Percentiles rank a stretch among this genome's conserved stretches.
These are phyloP conservation scores for Stegodyphus dumicola DNA, from an alignment of 1,140 invertebrate genomes.

Conservation along the genomic window DNA sequence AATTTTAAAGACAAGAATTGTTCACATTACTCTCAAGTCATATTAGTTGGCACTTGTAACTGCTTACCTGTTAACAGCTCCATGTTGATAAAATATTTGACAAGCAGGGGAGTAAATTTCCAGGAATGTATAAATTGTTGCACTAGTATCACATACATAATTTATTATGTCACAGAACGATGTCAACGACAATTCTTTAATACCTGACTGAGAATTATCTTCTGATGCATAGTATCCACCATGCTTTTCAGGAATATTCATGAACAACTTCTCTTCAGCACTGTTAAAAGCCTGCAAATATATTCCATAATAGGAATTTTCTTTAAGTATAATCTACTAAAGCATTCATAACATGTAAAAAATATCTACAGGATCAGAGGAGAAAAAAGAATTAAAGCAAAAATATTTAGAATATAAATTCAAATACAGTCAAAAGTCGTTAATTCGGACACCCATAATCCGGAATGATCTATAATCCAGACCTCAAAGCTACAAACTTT, in stretches of 20 bases:
- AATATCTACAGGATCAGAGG: too few species aligned
- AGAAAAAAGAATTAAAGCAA: too few species aligned
- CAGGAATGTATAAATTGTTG: slow-evolving; percentile 76
- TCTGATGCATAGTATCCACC: slow-evolving; percentile 18
- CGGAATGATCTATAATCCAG: too few species aligned
- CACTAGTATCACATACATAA: slow-evolving; percentile 77
- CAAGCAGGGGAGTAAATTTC: slow-evolving; percentile 73
- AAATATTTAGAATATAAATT: too few species aligned
- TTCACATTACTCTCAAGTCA: too few species aligned
- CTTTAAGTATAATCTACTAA: too few species aligned
- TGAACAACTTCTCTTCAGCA: slow-evolving; percentile 71
- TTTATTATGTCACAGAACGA: slow-evolving; percentile 74
- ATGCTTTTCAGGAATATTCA: slow-evolving; percentile 63
- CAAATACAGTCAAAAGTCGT: too few species aligned
- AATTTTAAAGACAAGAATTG: too few species aligned
- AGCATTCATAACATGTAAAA: too few species aligned
- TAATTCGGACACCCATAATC: too few species aligned
- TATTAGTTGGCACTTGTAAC: too few species aligned
- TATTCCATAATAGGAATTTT: background rate
- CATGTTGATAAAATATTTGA: slow-evolving; percentile 71
- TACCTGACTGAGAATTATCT: slow-evolving; percentile 3
- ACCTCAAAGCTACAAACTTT: too few species aligned
- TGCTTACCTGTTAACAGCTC: slow-evolving; percentile 73
- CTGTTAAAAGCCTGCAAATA: slow-evolving; percentile 68
- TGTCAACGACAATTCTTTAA: slow-evolving; percentile 1